phyloP scores from a whole-genome alignment of 2,797 vertebrate genomes.

The Urophycis tenuis region DNA sequence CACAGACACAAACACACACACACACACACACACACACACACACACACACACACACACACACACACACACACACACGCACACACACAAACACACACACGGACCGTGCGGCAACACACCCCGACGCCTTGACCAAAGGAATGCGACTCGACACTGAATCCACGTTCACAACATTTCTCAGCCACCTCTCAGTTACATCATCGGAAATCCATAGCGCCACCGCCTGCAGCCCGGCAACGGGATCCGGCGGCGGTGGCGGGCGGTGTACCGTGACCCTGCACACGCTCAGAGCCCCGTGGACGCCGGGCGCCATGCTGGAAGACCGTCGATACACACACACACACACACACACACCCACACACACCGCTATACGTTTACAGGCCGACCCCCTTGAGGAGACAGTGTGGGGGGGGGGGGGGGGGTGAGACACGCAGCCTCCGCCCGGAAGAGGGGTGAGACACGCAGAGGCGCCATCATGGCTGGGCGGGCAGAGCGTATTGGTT shows the following conservation, averaged over 20 bases:
- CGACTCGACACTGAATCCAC: background rate
- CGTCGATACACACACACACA: background rate
- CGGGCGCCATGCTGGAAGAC: background rate
- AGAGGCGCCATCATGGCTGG: background rate
- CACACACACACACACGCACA: background rate
- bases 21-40: background rate
- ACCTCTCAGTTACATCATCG: background rate
- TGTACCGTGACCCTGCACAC: background rate
- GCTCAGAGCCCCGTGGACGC: background rate
- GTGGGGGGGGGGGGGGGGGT: too few relatives aligned
- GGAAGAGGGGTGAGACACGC: background rate
- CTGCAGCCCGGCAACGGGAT: background rate
- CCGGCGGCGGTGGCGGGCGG: background rate
- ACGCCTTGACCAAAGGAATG: background rate
- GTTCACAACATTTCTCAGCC: background rate
- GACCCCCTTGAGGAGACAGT: too few relatives aligned
- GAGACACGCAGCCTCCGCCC: background rate
- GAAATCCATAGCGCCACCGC: background rate
- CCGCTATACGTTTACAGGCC: background rate
- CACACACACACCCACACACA: too few relatives aligned
- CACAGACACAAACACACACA: slow-evolving; percentile 4
- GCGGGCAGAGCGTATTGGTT: background rate
- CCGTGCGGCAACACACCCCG: background rate
- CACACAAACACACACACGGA: background rate
- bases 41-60: slow-evolving; percentile 2